Evolutionary conservation across 2,113 vertebrate genomes (phyloP).

Genomic region (Agapornis roseicollis): DNA sequence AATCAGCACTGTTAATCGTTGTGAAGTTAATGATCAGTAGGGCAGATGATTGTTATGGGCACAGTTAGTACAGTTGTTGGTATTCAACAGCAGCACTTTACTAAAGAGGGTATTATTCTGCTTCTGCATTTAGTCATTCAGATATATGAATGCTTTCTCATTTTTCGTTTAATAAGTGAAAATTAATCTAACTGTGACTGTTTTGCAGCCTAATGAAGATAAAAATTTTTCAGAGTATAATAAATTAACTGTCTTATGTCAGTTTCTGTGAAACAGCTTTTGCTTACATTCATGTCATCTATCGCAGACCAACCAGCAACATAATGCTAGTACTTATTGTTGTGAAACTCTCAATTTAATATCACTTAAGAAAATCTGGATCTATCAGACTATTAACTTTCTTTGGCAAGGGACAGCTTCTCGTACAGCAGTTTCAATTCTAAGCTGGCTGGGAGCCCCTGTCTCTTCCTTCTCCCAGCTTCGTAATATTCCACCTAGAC

Average conservation of each 20-base stretch:
- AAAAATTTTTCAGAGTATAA: not conserved
- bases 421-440: not conserved
- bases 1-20: constrained; percentile 62
- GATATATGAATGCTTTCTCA: not conserved
- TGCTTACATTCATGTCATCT: not conserved
- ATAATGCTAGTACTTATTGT: not conserved
- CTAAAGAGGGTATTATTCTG: not conserved
- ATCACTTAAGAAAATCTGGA: not conserved
- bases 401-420: not conserved
- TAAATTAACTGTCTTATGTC: not conserved
- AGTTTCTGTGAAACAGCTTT: not conserved
- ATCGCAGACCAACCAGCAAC: not conserved
- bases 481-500: not conserved
- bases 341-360: not conserved
- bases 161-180: constrained; percentile 35
- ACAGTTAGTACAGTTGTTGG: constrained; percentile 8
- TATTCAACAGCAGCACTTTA: not conserved
- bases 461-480: not conserved
- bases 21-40: constrained; percentile 70
- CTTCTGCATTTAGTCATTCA: not conserved
- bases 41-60: constrained; percentile 53
- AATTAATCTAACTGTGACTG: constrained; percentile 1
- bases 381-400: not conserved
- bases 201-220: constrained; percentile 18
- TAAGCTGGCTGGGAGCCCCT: not conserved